These are phyloP conservation scores for Oriolus oriolus DNA, from an alignment of 2,113 vertebrate species.

Conservation along the genomic window DNA sequence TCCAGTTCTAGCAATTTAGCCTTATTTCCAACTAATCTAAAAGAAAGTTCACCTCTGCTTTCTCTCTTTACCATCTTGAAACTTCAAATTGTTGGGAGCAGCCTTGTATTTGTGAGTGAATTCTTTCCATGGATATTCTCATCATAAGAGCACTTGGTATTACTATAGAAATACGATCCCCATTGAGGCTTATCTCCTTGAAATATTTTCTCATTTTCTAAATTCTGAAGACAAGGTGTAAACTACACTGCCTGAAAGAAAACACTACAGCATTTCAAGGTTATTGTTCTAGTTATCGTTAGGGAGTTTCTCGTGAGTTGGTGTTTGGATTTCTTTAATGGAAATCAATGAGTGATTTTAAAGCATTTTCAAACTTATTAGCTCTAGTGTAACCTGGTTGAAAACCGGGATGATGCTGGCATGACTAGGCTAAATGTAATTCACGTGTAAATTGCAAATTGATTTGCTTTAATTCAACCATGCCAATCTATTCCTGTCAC, in stretches of 20 bases:
- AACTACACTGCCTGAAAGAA: background rate
- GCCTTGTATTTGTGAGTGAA: background rate
- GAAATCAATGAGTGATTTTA: slow-evolving; percentile 26
- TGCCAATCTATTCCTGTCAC: background rate
- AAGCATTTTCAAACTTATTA: background rate
- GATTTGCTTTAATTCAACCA: background rate
- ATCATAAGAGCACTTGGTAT: background rate
- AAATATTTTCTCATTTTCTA: slow-evolving; percentile 28
- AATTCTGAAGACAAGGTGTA: background rate
- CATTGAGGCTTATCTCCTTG: background rate
- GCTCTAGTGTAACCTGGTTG: background rate
- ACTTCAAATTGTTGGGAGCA: background rate
- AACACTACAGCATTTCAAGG: background rate
- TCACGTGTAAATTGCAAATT: background rate
- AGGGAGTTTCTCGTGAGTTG: background rate
- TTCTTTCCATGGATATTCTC: background rate
- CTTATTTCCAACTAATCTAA: background rate
- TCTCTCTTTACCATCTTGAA: background rate
- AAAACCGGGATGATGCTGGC: background rate
- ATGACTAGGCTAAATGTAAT: background rate
- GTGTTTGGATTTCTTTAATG: slow-evolving; percentile 4
- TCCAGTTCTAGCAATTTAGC: background rate
- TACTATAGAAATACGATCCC: background rate
- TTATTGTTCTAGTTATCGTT: background rate
- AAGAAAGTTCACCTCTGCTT: background rate